These are phyloP conservation scores for Parus major DNA, from an alignment of 2,113 vertebrate genomes.

Conservation along the genomic window DNA sequence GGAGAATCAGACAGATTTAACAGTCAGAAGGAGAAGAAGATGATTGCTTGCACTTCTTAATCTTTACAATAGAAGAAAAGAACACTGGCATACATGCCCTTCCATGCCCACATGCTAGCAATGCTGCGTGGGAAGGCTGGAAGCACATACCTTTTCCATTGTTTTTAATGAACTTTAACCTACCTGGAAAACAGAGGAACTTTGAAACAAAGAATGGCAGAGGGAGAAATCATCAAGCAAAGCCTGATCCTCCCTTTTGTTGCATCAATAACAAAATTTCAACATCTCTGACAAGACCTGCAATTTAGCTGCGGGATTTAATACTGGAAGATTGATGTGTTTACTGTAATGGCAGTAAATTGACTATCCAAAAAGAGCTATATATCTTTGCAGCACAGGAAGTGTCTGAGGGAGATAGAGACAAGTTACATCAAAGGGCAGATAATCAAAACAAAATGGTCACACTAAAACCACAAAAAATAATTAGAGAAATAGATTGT, in stretches of 20 bases:
- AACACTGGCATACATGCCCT: not conserved
- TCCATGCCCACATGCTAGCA: not conserved
- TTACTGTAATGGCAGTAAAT: constrained; percentile 56
- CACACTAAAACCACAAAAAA: not conserved
- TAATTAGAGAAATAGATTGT: not conserved
- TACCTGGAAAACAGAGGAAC: not conserved
- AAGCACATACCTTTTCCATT: rapidly evolving
- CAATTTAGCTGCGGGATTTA: constrained; percentile 49
- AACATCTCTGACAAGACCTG: constrained; percentile 25
- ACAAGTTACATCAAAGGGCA: not conserved
- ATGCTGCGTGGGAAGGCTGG: not conserved
- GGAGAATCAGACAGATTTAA: not conserved
- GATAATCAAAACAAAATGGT: not conserved
- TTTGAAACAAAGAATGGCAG: not conserved
- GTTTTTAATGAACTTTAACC: constrained; percentile 8
- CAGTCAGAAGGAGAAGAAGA: not conserved
- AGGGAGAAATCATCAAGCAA: not conserved
- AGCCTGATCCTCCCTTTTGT: not conserved
- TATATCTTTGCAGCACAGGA: constrained; percentile 14
- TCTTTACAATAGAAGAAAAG: not conserved
- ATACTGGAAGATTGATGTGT: constrained; percentile 53
- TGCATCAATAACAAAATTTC: constrained; percentile 14
- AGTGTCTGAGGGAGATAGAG: constrained; percentile 20
- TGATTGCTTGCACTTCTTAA: not conserved
- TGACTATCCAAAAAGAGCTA: constrained; percentile 6